Base-by-base conservation (phyloP, 2,888 invertebrate species). In the Erpobdella octoculata region DNA sequence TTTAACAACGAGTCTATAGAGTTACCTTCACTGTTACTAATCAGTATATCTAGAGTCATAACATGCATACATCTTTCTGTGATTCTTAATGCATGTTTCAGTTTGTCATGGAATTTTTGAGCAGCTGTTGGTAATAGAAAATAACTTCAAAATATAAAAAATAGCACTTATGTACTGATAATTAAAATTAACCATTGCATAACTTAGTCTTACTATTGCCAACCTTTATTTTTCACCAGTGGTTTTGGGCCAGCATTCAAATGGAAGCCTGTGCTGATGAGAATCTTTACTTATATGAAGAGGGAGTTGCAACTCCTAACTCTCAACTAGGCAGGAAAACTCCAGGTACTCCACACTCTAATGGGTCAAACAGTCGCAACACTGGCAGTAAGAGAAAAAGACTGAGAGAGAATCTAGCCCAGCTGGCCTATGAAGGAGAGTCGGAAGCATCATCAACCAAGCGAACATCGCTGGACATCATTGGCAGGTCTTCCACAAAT, bases 221-320 rank as follows among this genome's bases (percentile, higher is more conserved):
- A n/a, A n/a, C 8, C 8, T 5, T 53, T 53, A 8, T 1, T 3
- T 35, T 33, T 28, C 79, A 79, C 28, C 79, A 95, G 86, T 96
- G 96, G 96, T 96, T 96, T 85, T 97, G 96, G 96, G 92, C 91
- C 48, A 93, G 94, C 65, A 92, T 96, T 74, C 95, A 95, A 85
- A 93, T 95, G 86, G 93, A 93, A 79, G 91, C 91, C 76, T 90
- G 91, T 79, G 92, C 93, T 74, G 90, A 91, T 80, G 96, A 95
- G 83, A 89, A 89, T 80, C 90, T 93, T 77, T 93, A 93, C 85
- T 86, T 89, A 25, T 92, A 91, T 80, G 78, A 38, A 0, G 71
- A 68, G n/a, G 15, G 38, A 12, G 58, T 37, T 15, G 58, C 28
- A n/a, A 61, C 62, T 9, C 48, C 68, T 3, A 59, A 33, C 66